Percentiles rank a stretch among this genome's conserved stretches.
phyloP scores from a whole-genome alignment of 1,140 invertebrate species.

The Campoletis sonorensis region DNA sequence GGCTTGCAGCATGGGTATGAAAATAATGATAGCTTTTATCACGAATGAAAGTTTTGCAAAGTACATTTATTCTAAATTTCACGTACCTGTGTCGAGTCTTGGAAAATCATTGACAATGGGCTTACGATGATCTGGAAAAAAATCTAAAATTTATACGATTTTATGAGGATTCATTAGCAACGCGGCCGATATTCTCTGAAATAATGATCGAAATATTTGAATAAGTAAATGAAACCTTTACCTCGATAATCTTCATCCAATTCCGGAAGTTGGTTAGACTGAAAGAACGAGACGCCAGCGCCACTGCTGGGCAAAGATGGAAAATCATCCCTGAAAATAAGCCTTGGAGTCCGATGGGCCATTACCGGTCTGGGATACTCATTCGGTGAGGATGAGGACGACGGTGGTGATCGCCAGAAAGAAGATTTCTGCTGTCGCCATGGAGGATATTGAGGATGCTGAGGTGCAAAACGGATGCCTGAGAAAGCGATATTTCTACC shows the following conservation, averaged over 20 bases:
- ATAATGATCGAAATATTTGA: not conserved
- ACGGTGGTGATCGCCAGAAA: constrained; percentile 61
- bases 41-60: no score
- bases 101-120: constrained; percentile 73
- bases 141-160: constrained; percentile 29
- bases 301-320: constrained; percentile 62
- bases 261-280: constrained; percentile 72
- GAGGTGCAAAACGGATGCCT: constrained; percentile 56
- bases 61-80: not conserved
- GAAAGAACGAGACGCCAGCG: constrained; percentile 68
- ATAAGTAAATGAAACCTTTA: constrained; percentile 49
- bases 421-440: constrained; percentile 73
- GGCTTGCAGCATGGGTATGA: not conserved
- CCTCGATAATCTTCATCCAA: constrained; percentile 73
- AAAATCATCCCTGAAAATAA: constrained; percentile 77
- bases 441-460: constrained; percentile 49
- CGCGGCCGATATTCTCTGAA: not conserved
- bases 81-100: constrained; percentile 74
- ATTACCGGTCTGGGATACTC: constrained; percentile 72
- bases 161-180: not conserved
- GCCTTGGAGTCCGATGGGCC: constrained; percentile 75
- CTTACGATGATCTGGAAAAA: constrained; percentile 73
- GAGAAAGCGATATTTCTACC: constrained; percentile 61
- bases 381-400: constrained; percentile 47
- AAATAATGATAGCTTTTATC: not conserved